Percentiles rank a stretch among this genome's conserved stretches.
Evolutionary conservation across 1,140 invertebrate genomes (phyloP).

Genomic region (Aphidius ervi): DNA sequence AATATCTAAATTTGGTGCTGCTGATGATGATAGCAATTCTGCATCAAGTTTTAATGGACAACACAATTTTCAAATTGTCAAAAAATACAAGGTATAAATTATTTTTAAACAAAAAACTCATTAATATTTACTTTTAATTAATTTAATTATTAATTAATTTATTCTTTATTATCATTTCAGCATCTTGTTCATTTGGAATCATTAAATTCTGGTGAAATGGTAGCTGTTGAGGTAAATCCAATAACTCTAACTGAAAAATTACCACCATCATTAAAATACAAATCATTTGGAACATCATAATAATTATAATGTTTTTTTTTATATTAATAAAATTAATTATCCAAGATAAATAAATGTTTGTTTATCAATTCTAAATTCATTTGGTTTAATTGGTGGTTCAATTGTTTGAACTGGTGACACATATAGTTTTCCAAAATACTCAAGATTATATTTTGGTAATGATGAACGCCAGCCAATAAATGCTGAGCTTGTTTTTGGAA

Average conservation of each 20-base stretch:
- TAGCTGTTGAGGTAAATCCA: constrained; percentile 66
- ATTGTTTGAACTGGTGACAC: constrained; percentile 44
- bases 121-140: neutral
- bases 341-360: constrained; percentile 41
- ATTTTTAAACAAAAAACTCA: constrained; percentile 5
- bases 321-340: constrained; percentile 20
- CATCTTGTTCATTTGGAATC: constrained; percentile 61
- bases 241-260: constrained; percentile 58
- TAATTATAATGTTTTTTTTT: neutral
- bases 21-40: constrained; percentile 44
- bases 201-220: constrained; percentile 58
- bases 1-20: constrained; percentile 45
- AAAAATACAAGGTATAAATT: constrained; percentile 51
- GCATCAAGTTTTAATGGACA: constrained; percentile 37
- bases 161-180: constrained; percentile 52
- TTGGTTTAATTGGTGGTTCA: constrained; percentile 29
- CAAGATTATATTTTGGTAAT: constrained; percentile 38
- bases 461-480: constrained; percentile 49
- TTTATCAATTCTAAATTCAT: constrained; percentile 27
- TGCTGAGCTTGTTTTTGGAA: constrained; percentile 42
- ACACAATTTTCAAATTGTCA: constrained; percentile 44
- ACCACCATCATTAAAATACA: constrained; percentile 60
- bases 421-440: constrained; percentile 43
- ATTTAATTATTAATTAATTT: constrained; percentile 13
- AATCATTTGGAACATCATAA: constrained; percentile 54